Conservation (phyloP, 2,888 invertebrate genomes). For the Drosophila cognata region DNA sequence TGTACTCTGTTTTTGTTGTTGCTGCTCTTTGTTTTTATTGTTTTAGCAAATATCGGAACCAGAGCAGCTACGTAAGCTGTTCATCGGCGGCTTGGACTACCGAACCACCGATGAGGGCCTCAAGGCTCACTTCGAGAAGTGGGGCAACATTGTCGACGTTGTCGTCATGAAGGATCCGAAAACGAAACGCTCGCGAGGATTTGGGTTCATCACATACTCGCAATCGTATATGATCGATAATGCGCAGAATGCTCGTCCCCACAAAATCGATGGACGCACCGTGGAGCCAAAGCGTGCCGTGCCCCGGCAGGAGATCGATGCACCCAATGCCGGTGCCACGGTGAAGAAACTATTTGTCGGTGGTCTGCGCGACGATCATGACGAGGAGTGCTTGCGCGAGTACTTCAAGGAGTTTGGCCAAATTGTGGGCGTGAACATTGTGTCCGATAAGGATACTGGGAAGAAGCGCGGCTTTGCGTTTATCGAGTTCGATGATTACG, state of each 20-base stretch:
- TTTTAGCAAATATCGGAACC: constrained; percentile 82
- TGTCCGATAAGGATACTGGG: constrained; percentile 96
- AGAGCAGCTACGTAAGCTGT: constrained; percentile 94
- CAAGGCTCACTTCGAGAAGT: constrained; percentile 97
- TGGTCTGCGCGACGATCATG: constrained; percentile 95
- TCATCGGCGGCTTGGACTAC: constrained; percentile 97
- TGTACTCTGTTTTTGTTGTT: constrained; percentile 41
- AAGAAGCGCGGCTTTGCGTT: constrained; percentile 98
- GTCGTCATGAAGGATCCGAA: constrained; percentile 98
- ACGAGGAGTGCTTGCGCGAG: constrained; percentile 93
- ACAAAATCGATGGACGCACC: constrained; percentile 95
- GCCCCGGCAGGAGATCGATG: constrained; percentile 95
- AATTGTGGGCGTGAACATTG: constrained; percentile 94
- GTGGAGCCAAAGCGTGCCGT: constrained; percentile 99
- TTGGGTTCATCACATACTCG: constrained; percentile 99
- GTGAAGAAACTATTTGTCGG: constrained; percentile 98
- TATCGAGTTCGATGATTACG: constrained; percentile 98
- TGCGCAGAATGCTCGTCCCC: constrained; percentile 95
- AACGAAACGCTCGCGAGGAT: constrained; percentile 97
- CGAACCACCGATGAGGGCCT: constrained; percentile 96
- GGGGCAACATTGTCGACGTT: constrained; percentile 98
- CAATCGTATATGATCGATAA: constrained; percentile 98
- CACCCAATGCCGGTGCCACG: constrained; percentile 96
- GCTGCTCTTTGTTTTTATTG: constrained; percentile 22
- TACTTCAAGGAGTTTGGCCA: constrained; percentile 93